Percentiles rank a stretch among this genome's conserved stretches.
Evolutionary conservation across 2,113 vertebrate species (phyloP).

Genomic region (Leucopsar rothschildi): DNA sequence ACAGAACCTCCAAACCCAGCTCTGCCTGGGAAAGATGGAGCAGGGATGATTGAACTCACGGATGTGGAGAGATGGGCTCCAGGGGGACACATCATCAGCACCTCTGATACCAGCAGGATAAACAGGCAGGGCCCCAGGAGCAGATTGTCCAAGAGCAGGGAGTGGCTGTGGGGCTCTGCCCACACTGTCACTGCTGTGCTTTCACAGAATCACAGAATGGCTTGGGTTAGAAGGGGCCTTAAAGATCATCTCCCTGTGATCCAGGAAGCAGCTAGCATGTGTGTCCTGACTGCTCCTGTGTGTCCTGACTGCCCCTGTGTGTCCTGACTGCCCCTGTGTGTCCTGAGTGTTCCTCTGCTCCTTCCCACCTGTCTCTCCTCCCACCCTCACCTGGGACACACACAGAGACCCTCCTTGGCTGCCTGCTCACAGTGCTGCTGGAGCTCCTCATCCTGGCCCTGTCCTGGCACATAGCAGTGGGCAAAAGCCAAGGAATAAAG

Average conservation of each 20-base stretch:
- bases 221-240: background rate
- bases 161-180: background rate
- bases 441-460: background rate
- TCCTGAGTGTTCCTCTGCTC: background rate
- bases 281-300: background rate
- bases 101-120: background rate
- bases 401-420: background rate
- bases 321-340: background rate
- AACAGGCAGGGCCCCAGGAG: background rate
- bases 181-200: rapidly evolving
- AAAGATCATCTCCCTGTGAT: background rate
- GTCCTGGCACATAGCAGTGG: background rate
- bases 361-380: background rate
- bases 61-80: background rate
- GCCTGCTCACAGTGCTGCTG: background rate
- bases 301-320: background rate
- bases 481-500: background rate
- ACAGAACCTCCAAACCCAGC: background rate
- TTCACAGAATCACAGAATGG: background rate
- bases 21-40: background rate
- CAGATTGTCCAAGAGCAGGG: background rate
- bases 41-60: background rate
- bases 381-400: rapidly evolving
- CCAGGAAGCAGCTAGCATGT: background rate
- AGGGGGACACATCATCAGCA: background rate